Base-by-base conservation (phyloP, 1,140 invertebrate species). In the Megathymus violae region DNA sequence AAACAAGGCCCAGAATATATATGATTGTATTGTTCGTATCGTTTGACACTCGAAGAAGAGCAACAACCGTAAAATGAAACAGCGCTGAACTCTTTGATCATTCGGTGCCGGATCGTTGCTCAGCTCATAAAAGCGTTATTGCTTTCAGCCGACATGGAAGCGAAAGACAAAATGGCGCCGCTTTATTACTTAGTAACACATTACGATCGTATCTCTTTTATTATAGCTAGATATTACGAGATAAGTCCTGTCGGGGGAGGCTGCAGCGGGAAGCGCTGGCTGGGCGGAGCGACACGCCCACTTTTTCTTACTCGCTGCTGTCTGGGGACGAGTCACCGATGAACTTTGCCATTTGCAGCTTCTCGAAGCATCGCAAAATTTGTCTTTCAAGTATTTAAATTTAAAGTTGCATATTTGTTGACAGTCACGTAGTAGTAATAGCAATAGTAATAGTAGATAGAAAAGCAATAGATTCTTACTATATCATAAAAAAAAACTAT, bases 131-230 rank as follows among this genome's bases (percentile, higher is more conserved):
- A 80, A 74, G 71, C 85, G 80, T 85, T 88, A 85, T 88, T 89
- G 76, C 84, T 76, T 76, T 76, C 67, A 74, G 63, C 69, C 62
- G 76, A 78, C 78, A 64, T 74, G 82, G 84, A 88, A 85, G 81
- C 75, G 70, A 73, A 72, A 82, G 80, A 84, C 85, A 90, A 90
- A 86, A 90, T 90, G 88, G 88, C 88, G 85, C 67, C 76, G 80
- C 81, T 88, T 86, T 88, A 90, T 90, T 88, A 88, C 88, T 90
- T 88, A 90, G 85, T 90, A 90, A 88, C 85, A 88, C 85, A 80
- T 85, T 82, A 76, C 74, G 74, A 81, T 69, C 74, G 76, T 85
- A 82, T 88, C 82, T 86, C 75, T 87, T 87, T 88, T 88, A 85
- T 81, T 84, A 85, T 86, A 88, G 74, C 81, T 81, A 77, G 68